A percentile compares a stretch with the other conserved stretches of the same genome.
Evolutionary conservation across 2,888 invertebrate species (phyloP).

Genomic region (Adelphocoris suturalis): DNA sequence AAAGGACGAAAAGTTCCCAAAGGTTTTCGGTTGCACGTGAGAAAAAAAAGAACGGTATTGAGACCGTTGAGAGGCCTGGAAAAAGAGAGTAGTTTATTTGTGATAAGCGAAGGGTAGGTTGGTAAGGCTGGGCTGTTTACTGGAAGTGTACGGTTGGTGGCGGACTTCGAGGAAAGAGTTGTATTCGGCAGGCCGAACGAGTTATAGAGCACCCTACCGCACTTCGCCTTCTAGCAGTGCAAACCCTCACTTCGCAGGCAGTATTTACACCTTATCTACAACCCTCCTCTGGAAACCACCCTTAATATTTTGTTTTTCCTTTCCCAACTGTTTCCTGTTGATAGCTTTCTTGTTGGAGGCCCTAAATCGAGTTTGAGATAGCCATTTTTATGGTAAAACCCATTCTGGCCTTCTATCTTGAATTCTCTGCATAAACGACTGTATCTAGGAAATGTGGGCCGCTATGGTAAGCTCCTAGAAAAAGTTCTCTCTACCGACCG

Average conservation of each 20-base stretch:
- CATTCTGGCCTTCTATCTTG: neutral
- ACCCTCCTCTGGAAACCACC: slow-evolving; percentile 40
- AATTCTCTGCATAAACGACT: slow-evolving; percentile 26
- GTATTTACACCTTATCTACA: slow-evolving; percentile 61
- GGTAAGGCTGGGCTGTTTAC: slow-evolving; percentile 55
- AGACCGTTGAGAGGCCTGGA: slow-evolving; percentile 22
- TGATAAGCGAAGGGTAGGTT: slow-evolving; percentile 36
- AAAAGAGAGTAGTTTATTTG: slow-evolving; percentile 60
- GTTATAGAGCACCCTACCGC: slow-evolving; percentile 51
- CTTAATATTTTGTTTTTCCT: slow-evolving; percentile 59
- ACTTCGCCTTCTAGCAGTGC: slow-evolving; percentile 1
- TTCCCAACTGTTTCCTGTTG: slow-evolving; percentile 56
- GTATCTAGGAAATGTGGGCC: neutral
- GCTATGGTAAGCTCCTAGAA: neutral
- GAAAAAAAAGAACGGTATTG: slow-evolving; percentile 37
- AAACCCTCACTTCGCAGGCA: slow-evolving; percentile 28
- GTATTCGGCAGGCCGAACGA: slow-evolving; percentile 50
- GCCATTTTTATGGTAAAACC: slow-evolving; percentile 50
- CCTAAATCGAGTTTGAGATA: slow-evolving; percentile 58
- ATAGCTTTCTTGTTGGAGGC: slow-evolving; percentile 58
- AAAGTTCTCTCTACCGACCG: neutral
- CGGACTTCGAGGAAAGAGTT: neutral
- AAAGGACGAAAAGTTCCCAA: slow-evolving; percentile 3
- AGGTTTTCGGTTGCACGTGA: slow-evolving; percentile 25
- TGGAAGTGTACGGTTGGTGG: slow-evolving; percentile 40